Evolutionary conservation across 2,888 invertebrate species (phyloP), one percentile per base, ranked within the genome.

Genomic region (Azorinus chamasolen): DNA sequence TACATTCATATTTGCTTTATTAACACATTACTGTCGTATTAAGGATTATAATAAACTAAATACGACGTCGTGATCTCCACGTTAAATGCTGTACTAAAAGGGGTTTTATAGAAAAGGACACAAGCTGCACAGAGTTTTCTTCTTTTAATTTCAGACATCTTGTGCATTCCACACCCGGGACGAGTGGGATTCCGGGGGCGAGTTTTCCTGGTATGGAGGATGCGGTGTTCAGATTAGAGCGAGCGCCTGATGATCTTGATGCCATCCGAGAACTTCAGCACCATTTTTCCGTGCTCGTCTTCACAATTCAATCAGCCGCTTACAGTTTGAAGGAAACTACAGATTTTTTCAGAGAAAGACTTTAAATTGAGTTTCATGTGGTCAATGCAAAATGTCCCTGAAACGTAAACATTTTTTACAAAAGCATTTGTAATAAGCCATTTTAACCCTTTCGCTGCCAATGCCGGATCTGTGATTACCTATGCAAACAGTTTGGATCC

Each of bases 251-350:
- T 10, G 59, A 79, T 27, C 32, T 39, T 5, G 58, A 46, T 20
- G 48, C 46, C 20, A 58, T 69, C 37, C 59, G 63, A 32, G 76
- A 73, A 51, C 51, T 80, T 27, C 69, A 68, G 61, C 76, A 73
- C 24, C 80, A 80, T 41, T 76, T 72, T 45, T 80, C 80, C 3
- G 80, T 80, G 8, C 51, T 80, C 5, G 66, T 80, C 6, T 76
- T 76, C 48, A 76, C 76, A 10, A 76, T 80, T 10, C 76, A 80
- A 45, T 55, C 64, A n/a, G 80, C 80, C 5, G 80, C 80, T n/a
- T 72, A 76, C 62, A 70, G 65, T 37, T 46, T 80, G 2, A 72
- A 66, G 25, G 58, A 80, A 39, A 58, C 76, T 12, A 65, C 65
- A 8, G 22, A 18, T 10, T 74, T 74, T 55, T 59, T 74, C 14